Conservation (phyloP, 2,113 vertebrate genomes). For the Chloropsis cyanopogon region DNA sequence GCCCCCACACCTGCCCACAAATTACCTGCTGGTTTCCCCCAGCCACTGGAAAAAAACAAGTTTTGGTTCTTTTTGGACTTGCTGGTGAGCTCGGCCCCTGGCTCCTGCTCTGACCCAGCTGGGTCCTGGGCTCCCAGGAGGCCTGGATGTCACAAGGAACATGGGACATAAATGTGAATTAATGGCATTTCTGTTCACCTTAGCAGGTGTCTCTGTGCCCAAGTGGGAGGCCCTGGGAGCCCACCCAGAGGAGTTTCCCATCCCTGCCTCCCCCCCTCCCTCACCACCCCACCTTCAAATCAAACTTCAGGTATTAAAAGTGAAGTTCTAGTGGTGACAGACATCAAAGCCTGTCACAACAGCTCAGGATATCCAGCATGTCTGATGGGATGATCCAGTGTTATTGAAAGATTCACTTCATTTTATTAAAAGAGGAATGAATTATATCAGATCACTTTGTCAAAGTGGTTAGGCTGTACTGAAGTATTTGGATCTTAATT, state of each 20-base stretch:
- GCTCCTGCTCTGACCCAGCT: background rate
- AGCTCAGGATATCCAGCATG: background rate
- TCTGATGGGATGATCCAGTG: background rate
- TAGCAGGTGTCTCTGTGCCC: background rate
- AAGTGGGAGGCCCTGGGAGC: background rate
- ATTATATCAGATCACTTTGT: background rate
- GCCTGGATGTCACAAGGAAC: accelerated
- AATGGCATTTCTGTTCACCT: background rate
- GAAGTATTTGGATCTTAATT: background rate
- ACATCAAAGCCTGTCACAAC: background rate
- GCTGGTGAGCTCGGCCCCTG: background rate
- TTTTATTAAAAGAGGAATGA: background rate
- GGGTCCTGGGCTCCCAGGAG: background rate
- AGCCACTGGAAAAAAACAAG: background rate
- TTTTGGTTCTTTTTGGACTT: background rate
- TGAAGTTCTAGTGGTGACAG: background rate
- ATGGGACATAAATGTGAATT: accelerated
- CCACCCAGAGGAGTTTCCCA: accelerated
- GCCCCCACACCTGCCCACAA: background rate
- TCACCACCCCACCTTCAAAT: background rate
- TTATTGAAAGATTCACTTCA: background rate
- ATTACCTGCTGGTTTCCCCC: accelerated
- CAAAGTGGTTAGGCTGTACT: background rate
- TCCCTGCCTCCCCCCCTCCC: background rate
- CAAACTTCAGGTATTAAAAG: accelerated